These are phyloP conservation scores for Pseudopodoces humilis DNA, from an alignment of 2,113 vertebrate genomes.

Conservation along the genomic window DNA sequence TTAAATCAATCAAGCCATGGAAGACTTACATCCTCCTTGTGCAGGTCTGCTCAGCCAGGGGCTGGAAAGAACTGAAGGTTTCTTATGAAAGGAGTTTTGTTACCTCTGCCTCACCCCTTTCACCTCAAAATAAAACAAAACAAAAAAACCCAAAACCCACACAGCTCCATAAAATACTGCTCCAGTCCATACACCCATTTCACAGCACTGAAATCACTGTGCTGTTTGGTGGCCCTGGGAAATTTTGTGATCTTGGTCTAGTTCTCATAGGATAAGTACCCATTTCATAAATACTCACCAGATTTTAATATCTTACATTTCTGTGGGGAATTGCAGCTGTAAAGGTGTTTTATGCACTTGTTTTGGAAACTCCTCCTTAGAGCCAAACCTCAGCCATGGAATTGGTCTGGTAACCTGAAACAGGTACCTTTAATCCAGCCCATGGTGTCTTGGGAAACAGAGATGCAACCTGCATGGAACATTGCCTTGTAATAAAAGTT, in stretches of 20 bases:
- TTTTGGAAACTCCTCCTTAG: not conserved
- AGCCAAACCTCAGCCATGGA: not conserved
- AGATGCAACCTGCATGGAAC: not conserved
- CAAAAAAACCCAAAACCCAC: not conserved
- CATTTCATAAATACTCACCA: not conserved
- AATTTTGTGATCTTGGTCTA: not conserved
- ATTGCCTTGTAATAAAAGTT: not conserved
- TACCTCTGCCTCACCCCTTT: not conserved
- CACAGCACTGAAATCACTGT: not conserved
- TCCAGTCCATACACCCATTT: fast-evolving
- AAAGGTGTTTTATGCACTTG: not conserved
- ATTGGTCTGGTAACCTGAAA: not conserved
- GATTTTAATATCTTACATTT: not conserved
- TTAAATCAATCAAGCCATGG: not conserved
- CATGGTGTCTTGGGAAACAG: not conserved
- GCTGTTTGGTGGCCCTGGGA: not conserved
- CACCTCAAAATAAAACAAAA: not conserved
- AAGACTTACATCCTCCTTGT: not conserved
- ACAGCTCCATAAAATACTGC: not conserved
- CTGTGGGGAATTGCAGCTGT: not conserved
- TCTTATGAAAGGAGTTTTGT: not conserved
- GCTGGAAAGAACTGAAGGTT: not conserved
- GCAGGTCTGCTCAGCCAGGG: not conserved
- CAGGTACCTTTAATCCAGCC: not conserved
- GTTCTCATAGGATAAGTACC: not conserved